Evolutionary conservation across 1,140 invertebrate species (phyloP), one percentile per base, ranked within the genome.

Genomic region (Sycophaga agraensis): DNA sequence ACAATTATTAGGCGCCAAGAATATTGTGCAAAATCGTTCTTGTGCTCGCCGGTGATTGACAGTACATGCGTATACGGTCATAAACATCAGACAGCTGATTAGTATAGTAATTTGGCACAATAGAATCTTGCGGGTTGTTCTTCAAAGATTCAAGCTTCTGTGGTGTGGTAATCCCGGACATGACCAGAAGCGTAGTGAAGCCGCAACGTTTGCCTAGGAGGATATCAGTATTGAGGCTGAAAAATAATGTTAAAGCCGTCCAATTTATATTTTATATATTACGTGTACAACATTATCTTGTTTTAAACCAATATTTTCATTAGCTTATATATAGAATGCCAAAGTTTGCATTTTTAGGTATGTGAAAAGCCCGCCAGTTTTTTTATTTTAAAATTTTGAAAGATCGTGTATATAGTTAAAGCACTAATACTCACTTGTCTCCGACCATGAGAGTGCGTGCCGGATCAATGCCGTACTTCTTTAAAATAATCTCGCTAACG

Each of bases 361-460:
- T n/a, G n/a, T n/a, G n/a, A n/a, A n/a, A n/a, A n/a, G n/a, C n/a
- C n/a, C n/a, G n/a, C n/a, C n/a, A n/a, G n/a, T n/a, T n/a, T n/a
- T n/a, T n/a, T n/a, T n/a, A n/a, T n/a, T n/a, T n/a, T n/a, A n/a
- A n/a, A n/a, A n/a, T n/a, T n/a, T n/a, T n/a, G n/a, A n/a, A n/a
- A n/a, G n/a, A n/a, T n/a, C n/a, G n/a, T n/a, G n/a, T n/a, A n/a
- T n/a, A n/a, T n/a, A n/a, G n/a, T n/a, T n/a, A n/a, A n/a, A n/a
- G n/a, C n/a, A n/a, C 11, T 31, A 11, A 21, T 43, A 61, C 59
- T 61, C n/a, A 61, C 59, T 61, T 61, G 8, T 99, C 96, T 1
- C 96, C 96, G 73, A 98, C 91, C 92, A 98, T 97, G 8, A 98
- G 75, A 5, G 93, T 95, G 55, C 91, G 85, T n/a, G 84, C 77